phyloP scores from a whole-genome alignment of 1,140 invertebrate species.

The Psix sp. region DNA sequence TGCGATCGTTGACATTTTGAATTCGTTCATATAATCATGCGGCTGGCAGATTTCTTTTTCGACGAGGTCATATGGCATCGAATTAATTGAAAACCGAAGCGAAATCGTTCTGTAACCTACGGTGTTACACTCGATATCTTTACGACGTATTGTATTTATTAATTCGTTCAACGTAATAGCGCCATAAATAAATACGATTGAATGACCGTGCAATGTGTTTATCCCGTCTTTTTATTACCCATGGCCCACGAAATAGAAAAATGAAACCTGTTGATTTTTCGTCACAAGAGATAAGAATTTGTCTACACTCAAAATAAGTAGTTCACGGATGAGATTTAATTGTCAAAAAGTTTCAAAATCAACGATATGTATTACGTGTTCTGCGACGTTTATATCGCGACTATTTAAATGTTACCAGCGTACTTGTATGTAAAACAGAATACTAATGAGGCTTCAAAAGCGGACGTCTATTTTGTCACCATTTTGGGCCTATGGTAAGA shows the following conservation, averaged over 20 bases:
- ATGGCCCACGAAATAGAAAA: slow-evolving; percentile 12
- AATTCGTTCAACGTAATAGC: slow-evolving; percentile 5
- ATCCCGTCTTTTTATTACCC: slow-evolving; percentile 17
- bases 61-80: too few species aligned
- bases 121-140: not conserved
- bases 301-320: too few species aligned
- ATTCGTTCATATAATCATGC: too few species aligned
- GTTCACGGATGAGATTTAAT: too few species aligned
- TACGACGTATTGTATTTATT: slow-evolving; percentile 10
- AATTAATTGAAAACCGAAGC: not conserved
- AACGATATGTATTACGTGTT: slow-evolving; percentile 19
- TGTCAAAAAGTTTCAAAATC: too few species aligned
- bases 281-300: too few species aligned
- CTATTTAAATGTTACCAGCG: slow-evolving; percentile 43
- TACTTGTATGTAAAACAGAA: slow-evolving; percentile 23
- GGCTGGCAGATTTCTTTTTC: too few species aligned
- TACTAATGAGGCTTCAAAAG: slow-evolving; percentile 35
- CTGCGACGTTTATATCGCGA: slow-evolving; percentile 16
- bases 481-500: slow-evolving; percentile 27
- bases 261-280: slow-evolving; percentile 31
- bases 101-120: too few species aligned
- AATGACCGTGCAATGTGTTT: slow-evolving; percentile 8
- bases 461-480: slow-evolving; percentile 31
- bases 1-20: too few species aligned
- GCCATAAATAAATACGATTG: slow-evolving; percentile 4